Conservation (phyloP, 2,888 invertebrate genomes). For the Hirudinaria manillensis region DNA sequence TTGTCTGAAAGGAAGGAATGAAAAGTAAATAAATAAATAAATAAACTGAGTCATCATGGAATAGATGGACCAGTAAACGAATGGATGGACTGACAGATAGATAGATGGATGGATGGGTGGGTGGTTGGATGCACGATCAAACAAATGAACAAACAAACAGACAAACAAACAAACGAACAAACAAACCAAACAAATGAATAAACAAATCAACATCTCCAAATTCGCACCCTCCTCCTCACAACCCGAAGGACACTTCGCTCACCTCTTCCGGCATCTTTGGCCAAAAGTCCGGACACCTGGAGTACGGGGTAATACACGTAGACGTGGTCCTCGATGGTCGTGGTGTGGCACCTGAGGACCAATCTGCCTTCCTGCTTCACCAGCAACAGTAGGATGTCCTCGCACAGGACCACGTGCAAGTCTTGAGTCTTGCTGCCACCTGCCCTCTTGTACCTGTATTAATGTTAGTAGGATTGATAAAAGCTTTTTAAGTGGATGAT, state of each 20-base stretch:
- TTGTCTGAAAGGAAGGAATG: constrained; percentile 59
- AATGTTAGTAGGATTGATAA: background rate
- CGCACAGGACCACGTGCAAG: constrained; percentile 74
- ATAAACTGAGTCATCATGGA: no score
- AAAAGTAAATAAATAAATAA: no score
- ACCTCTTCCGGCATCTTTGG: constrained; percentile 75
- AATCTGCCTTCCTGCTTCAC: constrained; percentile 62
- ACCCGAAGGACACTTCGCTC: constrained; percentile 44
- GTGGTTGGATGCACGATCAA: background rate
- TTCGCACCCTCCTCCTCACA: background rate
- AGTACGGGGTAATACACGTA: constrained; percentile 70
- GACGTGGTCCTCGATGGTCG: constrained; percentile 51
- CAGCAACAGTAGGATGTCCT: constrained; percentile 75
- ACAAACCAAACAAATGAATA: no score
- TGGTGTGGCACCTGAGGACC: constrained; percentile 58
- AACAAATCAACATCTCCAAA: background rate
- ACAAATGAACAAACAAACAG: background rate
- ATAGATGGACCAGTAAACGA: no score
- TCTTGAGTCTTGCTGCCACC: constrained; percentile 21
- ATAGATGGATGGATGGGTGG: background rate
- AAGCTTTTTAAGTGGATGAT: no score
- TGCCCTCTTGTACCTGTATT: constrained; percentile 23
- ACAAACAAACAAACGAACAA: no score
- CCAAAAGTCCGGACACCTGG: constrained; percentile 71
- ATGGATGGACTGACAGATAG: no score